Conservation (phyloP, 2,797 vertebrate genomes). For the Aplochiton taeniatus region DNA sequence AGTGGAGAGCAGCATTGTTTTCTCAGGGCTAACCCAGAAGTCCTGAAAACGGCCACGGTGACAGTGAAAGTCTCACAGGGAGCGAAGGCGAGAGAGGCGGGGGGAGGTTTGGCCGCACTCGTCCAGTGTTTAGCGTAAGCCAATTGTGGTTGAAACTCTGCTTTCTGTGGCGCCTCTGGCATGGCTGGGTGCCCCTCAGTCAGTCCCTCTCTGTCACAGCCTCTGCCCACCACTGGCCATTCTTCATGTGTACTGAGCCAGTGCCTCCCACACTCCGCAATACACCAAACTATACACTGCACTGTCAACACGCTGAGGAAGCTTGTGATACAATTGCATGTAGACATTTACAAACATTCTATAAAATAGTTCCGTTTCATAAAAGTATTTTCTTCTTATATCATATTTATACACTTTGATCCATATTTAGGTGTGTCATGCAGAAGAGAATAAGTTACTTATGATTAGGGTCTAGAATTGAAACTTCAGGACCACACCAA, state of each 20-base stretch:
- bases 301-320: not conserved
- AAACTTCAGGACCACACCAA: no score
- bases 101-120: not conserved
- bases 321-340: no score
- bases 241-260: not conserved
- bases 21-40: not conserved
- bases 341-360: no score
- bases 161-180: not conserved
- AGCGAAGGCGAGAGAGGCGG: not conserved
- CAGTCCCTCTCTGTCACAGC: not conserved
- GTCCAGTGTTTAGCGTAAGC: not conserved
- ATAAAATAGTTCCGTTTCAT: no score
- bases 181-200: not conserved
- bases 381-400: no score
- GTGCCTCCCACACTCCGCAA: not conserved
- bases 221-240: slow-evolving; percentile 1
- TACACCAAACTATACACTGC: slow-evolving; percentile 6
- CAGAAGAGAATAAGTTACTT: no score
- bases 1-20: not conserved
- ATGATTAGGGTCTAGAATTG: no score
- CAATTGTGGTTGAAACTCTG: not conserved
- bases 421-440: no score
- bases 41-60: not conserved
- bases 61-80: slow-evolving; percentile 1
- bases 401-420: no score